Conservation (phyloP, 2,113 vertebrate species). For the Petrocephalus zakoni region DNA sequence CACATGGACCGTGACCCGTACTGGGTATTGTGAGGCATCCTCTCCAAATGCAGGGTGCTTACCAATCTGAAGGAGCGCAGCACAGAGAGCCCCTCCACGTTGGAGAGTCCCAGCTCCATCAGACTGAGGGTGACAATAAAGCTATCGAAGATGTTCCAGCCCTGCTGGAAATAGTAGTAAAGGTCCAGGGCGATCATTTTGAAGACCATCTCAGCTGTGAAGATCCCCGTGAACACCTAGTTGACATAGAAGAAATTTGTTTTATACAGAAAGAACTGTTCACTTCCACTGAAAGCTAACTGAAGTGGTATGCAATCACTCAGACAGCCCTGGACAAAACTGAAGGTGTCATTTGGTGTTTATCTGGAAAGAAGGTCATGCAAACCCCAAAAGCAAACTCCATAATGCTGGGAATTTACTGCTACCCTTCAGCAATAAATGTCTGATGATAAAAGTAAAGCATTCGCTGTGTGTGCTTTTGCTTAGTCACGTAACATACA, state of each 20-base stretch:
- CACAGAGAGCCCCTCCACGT: constrained; percentile 90
- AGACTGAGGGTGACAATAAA: constrained; percentile 94
- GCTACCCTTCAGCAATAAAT: not conserved
- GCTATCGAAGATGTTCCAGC: constrained; percentile 99
- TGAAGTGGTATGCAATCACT: not conserved
- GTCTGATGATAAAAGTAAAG: not conserved
- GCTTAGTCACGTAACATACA: not conserved
- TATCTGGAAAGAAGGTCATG: not conserved
- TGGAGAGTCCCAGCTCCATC: constrained; percentile 90
- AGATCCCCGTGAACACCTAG: constrained; percentile 96
- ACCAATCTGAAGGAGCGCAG: constrained; percentile 95
- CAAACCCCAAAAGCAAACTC: not conserved
- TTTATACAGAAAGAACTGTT: not conserved
- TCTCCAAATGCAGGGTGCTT: constrained; percentile 28
- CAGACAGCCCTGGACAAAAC: not conserved
- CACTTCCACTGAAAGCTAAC: not conserved
- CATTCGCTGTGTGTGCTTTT: not conserved
- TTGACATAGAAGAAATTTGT: not conserved
- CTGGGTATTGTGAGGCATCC: not conserved
- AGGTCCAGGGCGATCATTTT: constrained; percentile 95
- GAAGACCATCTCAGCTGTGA: constrained; percentile 93
- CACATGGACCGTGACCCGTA: not conserved
- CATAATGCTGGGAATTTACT: not conserved
- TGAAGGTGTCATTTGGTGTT: not conserved
- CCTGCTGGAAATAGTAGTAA: constrained; percentile 96